Percentiles rank a stretch among this genome's conserved stretches.
These are phyloP conservation scores for Bucco capensis DNA, from an alignment of 2,113 vertebrate genomes.

Conservation along the genomic window DNA sequence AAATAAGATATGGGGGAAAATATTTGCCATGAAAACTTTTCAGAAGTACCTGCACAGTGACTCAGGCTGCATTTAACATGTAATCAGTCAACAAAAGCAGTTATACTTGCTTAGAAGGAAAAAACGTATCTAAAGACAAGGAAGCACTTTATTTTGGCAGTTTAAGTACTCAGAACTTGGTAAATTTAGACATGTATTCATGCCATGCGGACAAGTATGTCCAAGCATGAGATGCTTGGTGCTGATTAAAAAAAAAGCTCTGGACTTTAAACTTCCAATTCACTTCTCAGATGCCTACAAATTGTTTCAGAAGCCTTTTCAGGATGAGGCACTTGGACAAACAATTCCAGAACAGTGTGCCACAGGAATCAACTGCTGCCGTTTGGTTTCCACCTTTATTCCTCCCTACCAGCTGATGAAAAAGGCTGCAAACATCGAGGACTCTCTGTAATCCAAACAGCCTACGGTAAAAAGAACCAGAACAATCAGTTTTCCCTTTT, in stretches of 20 bases:
- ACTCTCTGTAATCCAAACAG: background rate
- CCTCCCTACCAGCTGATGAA: background rate
- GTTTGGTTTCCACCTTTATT: background rate
- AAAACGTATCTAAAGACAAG: background rate
- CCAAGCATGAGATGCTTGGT: background rate
- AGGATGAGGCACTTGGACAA: background rate
- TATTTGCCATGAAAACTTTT: conserved; percentile 64
- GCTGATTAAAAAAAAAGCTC: background rate
- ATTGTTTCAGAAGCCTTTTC: conserved; percentile 23
- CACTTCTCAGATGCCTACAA: conserved; percentile 6
- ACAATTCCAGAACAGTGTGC: conserved; percentile 23
- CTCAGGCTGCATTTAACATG: conserved; percentile 38
- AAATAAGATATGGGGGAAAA: background rate
- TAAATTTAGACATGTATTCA: conserved; percentile 38
- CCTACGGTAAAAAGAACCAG: background rate
- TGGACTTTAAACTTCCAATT: background rate
- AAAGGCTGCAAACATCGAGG: conserved; percentile 15
- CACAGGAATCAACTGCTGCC: background rate
- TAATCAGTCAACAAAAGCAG: background rate
- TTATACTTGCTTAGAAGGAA: background rate
- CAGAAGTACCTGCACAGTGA: conserved; percentile 5
- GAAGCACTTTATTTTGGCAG: background rate
- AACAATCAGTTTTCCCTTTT: background rate
- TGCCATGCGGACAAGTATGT: conserved; percentile 28
- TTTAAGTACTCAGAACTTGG: background rate